Conservation (phyloP, 2,888 invertebrate species). For the Cryptops parisi region DNA sequence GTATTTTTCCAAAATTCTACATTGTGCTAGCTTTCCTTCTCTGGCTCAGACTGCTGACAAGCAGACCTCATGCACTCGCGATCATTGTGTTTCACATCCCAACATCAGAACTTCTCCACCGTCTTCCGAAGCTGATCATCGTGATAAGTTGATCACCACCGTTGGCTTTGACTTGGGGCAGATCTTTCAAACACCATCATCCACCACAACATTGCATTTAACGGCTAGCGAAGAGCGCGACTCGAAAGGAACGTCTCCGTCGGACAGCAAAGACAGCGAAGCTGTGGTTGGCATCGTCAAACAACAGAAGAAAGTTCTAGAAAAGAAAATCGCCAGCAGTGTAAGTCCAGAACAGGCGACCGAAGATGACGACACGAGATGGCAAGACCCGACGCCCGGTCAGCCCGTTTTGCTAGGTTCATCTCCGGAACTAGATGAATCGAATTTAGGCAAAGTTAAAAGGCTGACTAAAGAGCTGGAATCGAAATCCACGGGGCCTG, state of each 20-base stretch:
- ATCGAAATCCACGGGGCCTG: conserved; percentile 19
- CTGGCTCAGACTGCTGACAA: conserved; percentile 8
- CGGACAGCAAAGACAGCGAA: conserved; percentile 14
- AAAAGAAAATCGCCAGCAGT: conserved; percentile 12
- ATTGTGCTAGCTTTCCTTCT: conserved; percentile 30
- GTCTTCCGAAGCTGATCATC: background rate
- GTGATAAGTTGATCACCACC: background rate
- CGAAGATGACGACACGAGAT: conserved; percentile 6
- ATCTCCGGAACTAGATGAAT: conserved; percentile 14
- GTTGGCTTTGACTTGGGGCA: conserved; percentile 9
- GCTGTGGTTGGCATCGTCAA: conserved; percentile 20
- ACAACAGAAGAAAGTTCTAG: conserved; percentile 20
- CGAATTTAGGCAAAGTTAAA: conserved; percentile 57
- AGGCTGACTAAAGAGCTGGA: conserved; percentile 79
- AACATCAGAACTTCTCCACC: conserved; percentile 9
- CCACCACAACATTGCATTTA: background rate
- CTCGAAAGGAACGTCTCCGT: background rate
- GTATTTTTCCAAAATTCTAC: conserved; percentile 21
- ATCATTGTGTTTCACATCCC: conserved; percentile 16
- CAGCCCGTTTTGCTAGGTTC: conserved; percentile 6
- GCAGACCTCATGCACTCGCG: background rate
- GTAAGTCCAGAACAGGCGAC: background rate
- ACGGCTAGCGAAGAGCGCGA: background rate
- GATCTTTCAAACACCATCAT: background rate
- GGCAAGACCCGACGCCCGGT: conserved; percentile 11